Evolutionary conservation across 2,113 vertebrate genomes (phyloP), one percentile per base, ranked within the genome.

Genomic region (Cryptotis parvus): DNA sequence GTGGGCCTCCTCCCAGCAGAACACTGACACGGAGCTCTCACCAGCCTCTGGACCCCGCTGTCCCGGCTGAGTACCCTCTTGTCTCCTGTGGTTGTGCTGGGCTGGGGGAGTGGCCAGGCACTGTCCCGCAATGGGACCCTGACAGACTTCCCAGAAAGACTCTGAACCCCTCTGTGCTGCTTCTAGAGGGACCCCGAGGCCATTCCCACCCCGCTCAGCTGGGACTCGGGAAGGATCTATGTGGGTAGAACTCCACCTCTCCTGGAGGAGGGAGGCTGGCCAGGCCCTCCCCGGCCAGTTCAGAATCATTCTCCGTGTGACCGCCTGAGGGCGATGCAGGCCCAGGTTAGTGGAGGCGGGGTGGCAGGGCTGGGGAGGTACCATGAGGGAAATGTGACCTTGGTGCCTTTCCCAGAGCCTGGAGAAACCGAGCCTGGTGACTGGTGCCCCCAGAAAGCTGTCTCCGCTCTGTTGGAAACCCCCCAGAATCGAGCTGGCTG

Each of bases 311-410:
- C 68, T 58, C 26, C 18, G 2, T 35, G 0, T 72, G 70, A 39
- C 70, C 96, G 92, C 82, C 45, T 94, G 96, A 75, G 93, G 94
- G 90, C 85, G 5, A 41, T 79, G 52, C 58, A 91, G 65, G 43
- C 33, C 55, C 43, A 45, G 78, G 22, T 58, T n/a, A n/a, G 89
- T 1, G 33, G 18, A 9, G 33, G 31, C 24, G 1, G 6, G 37
- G n/a, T n/a, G n/a, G 45, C 24, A 8, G 22, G 26, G 15, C 1
- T 7, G 58, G n/a, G 33, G 33, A 2, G 12, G 27, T 0, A 15
- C 8, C 22, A 8, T 14, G 27, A 8, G 24, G 39, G 78, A 69
- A 63, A 78, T 76, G 80, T 69, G 69, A 45, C n/a, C 31, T 82
- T 22, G 75, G 63, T n/a, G 26, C 1, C 2, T 72, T 65, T 65